These are phyloP conservation scores for Rhodinocichla rosea DNA, from an alignment of 2,113 vertebrate genomes.

Conservation along the genomic window DNA sequence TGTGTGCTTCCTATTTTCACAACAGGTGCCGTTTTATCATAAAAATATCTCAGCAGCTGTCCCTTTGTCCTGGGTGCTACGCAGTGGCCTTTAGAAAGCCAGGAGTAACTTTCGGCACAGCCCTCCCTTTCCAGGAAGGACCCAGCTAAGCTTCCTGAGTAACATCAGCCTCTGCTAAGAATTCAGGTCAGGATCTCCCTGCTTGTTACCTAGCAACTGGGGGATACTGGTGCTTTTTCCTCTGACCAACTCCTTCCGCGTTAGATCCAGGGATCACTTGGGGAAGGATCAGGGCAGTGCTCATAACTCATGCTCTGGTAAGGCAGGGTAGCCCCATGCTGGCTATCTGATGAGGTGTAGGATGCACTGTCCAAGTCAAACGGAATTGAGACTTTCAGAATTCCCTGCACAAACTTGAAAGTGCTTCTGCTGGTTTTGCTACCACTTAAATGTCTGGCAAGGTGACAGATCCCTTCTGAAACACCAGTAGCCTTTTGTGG, in stretches of 20 bases:
- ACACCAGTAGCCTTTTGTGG: not conserved
- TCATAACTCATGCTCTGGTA: not conserved
- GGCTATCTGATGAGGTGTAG: not conserved
- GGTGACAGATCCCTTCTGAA: slow-evolving; percentile 30
- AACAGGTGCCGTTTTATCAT: not conserved
- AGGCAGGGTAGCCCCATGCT: not conserved
- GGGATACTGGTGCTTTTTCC: slow-evolving; percentile 58
- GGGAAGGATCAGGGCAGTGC: not conserved
- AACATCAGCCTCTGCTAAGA: slow-evolving; percentile 58
- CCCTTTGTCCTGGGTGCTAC: not conserved
- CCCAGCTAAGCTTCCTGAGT: slow-evolving; percentile 31
- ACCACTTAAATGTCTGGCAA: not conserved
- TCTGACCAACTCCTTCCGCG: not conserved
- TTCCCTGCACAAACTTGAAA: not conserved
- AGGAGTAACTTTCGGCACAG: not conserved
- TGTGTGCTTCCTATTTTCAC: not conserved
- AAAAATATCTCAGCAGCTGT: not conserved
- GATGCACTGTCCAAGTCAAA: not conserved
- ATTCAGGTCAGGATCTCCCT: slow-evolving; percentile 74
- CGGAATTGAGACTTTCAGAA: not conserved
- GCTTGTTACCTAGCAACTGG: slow-evolving; percentile 72
- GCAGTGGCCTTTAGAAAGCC: not conserved
- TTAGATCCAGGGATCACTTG: slow-evolving; percentile 29
- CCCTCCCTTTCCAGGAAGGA: not conserved
- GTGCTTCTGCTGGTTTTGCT: not conserved